Evolutionary conservation across 2,113 vertebrate species (phyloP), one percentile per base, ranked within the genome.

Genomic region (Beaufortia kweichowensis): DNA sequence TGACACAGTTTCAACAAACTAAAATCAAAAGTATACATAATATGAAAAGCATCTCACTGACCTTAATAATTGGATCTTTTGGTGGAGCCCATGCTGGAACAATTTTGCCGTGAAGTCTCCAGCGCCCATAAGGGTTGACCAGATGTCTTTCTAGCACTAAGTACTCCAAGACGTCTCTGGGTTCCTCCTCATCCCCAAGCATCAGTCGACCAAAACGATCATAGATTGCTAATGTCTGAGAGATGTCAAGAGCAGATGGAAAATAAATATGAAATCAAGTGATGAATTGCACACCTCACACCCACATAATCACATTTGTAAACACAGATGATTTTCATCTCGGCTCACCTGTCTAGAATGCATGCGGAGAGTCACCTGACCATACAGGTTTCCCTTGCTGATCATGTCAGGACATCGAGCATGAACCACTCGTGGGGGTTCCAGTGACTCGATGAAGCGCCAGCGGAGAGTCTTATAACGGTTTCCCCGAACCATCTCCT

Each of bases 401-500:
- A 98, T 50, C 83, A 98, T 53, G 79, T 92, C 89, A 0, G 94
- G 86, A 3, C 92, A 95, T 43, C 96, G 94, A 33, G 93, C 68
- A 0, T 99, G 97, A 21, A 98, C 95, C 77, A 98, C 90, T 1
- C 85, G 87, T 0, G 95, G 94, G 0, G 92, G 93, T 78, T 98
- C 94, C 77, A 99, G 75, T 0, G 97, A 98, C 79, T 95, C 94
- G 2, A 96, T 0, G 0, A 98, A 98, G 1, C 70, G 86, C 97
- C 96, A 99, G 1, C 86, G 90, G 59, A 98, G 92, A 0, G 96
- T 97, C 82, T 88, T 98, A 79, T 91, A 93, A 7, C 93, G 92
- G 89, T 96, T 92, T 2, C 96, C 96, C 60, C 93, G 90, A 0
- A 96, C 95, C 95, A 99, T 95, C 62, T 98, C 95, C 96, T 99